These are phyloP conservation scores for Hoplodrina blanda DNA, from an alignment of 2,888 invertebrate genomes.

Conservation along the genomic window DNA sequence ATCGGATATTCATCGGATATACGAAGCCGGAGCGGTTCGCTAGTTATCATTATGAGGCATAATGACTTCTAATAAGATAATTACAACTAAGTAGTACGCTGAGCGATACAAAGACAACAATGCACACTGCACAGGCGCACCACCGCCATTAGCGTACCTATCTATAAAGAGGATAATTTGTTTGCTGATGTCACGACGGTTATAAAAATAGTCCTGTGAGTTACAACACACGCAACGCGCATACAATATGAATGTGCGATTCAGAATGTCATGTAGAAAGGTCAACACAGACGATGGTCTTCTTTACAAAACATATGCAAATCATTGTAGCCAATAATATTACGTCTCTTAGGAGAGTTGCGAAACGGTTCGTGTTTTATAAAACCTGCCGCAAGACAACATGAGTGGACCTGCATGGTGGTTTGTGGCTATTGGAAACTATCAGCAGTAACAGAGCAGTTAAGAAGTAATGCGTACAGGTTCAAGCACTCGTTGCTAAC, in stretches of 20 bases:
- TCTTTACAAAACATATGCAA: conserved; percentile 22
- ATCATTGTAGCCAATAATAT: conserved; percentile 7
- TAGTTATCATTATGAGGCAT: no score
- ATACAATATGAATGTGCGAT: conserved; percentile 4
- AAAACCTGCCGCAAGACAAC: background rate
- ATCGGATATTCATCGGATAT: no score
- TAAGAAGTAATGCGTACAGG: no score
- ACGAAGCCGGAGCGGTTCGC: no score
- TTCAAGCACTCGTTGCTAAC: no score
- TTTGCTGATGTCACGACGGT: conserved; percentile 27
- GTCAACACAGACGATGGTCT: conserved; percentile 25
- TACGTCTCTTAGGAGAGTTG: conserved; percentile 17
- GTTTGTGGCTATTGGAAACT: conserved; percentile 1
- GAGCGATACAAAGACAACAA: background rate
- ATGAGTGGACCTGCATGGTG: no score
- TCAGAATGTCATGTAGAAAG: conserved; percentile 25
- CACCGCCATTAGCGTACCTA: background rate
- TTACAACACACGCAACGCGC: background rate
- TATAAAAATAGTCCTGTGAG: conserved; percentile 15
- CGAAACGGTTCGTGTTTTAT: conserved; percentile 8
- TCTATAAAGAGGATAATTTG: conserved; percentile 35
- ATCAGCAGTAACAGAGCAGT: background rate
- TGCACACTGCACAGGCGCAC: background rate
- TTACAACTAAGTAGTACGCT: background rate
- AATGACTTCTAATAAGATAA: background rate